phyloP scores from a whole-genome alignment of 2,888 invertebrate genomes.

The Lasius platythorax region DNA sequence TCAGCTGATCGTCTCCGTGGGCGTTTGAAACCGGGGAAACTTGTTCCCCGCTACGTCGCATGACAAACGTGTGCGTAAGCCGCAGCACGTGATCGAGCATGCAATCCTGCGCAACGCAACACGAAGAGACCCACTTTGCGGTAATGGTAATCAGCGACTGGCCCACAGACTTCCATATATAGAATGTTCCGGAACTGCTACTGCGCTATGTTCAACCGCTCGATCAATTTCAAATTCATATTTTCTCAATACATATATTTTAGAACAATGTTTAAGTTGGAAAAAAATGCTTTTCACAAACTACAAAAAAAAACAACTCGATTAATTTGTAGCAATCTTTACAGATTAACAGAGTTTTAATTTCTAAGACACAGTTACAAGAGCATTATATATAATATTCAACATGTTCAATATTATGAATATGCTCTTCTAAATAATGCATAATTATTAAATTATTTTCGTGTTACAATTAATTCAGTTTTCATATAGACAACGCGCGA shows the following conservation, averaged over 20 bases:
- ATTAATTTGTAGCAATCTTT: background rate
- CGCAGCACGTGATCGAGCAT: slow-evolving; percentile 70
- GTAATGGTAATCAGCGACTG: slow-evolving; percentile 37
- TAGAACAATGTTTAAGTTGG: background rate
- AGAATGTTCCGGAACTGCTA: slow-evolving; percentile 25
- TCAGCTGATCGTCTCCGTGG: slow-evolving; percentile 66
- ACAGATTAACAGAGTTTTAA: background rate
- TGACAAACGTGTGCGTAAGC: slow-evolving; percentile 66
- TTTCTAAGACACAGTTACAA: background rate
- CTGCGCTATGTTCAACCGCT: background rate
- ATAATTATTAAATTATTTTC: background rate
- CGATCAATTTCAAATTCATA: slow-evolving; percentile 3
- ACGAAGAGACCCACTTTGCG: slow-evolving; percentile 62
- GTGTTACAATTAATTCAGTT: background rate
- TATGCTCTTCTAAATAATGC: no score
- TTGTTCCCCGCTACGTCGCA: slow-evolving; percentile 52
- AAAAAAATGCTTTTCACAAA: slow-evolving; percentile 7
- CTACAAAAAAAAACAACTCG: background rate
- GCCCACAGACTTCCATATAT: slow-evolving; percentile 31
- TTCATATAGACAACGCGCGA: background rate
- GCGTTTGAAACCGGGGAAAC: slow-evolving; percentile 48
- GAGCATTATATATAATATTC: no score
- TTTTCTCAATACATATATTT: slow-evolving; percentile 2
- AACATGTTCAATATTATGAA: no score
- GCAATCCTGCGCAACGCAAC: slow-evolving; percentile 58